Conservation (phyloP, 2,888 invertebrate genomes). For the Vesta saturnalis region DNA sequence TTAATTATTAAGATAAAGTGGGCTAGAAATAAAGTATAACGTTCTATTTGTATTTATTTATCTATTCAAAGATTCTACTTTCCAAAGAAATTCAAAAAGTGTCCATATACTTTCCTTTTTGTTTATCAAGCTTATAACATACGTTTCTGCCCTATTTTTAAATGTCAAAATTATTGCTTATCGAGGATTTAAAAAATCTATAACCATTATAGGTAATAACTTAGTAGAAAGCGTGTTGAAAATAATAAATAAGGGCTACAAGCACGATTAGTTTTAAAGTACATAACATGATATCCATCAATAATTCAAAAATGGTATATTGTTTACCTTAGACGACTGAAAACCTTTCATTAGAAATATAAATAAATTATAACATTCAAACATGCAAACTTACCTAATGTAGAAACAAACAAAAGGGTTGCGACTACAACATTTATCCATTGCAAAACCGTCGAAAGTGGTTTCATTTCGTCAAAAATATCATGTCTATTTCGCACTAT, state of each 20-base stretch:
- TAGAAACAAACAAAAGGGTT: conserved; percentile 53
- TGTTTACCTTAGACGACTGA: conserved; percentile 10
- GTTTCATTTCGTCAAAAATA: conserved; percentile 60
- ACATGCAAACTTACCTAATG: conserved; percentile 53
- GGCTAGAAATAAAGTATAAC: too few relatives aligned
- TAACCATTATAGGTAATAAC: not conserved
- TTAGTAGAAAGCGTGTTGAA: conserved; percentile 11
- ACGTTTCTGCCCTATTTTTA: too few relatives aligned
- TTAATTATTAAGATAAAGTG: too few relatives aligned
- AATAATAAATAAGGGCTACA: not conserved
- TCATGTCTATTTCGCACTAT: conserved; percentile 57
- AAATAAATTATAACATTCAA: conserved; percentile 17
- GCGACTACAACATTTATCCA: conserved; percentile 57
- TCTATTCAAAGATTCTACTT: too few relatives aligned
- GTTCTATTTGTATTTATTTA: too few relatives aligned
- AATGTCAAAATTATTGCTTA: too few relatives aligned
- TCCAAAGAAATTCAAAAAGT: too few relatives aligned
- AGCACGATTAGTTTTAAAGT: not conserved
- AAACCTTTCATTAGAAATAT: conserved; percentile 9
- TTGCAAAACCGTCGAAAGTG: conserved; percentile 55
- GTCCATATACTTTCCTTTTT: too few relatives aligned
- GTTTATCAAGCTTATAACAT: too few relatives aligned
- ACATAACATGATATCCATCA: not conserved
- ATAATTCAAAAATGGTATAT: conserved; percentile 17
- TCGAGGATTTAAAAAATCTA: not conserved